phyloP scores from a whole-genome alignment of 2,113 vertebrate genomes.

The Gobio gobio region DNA sequence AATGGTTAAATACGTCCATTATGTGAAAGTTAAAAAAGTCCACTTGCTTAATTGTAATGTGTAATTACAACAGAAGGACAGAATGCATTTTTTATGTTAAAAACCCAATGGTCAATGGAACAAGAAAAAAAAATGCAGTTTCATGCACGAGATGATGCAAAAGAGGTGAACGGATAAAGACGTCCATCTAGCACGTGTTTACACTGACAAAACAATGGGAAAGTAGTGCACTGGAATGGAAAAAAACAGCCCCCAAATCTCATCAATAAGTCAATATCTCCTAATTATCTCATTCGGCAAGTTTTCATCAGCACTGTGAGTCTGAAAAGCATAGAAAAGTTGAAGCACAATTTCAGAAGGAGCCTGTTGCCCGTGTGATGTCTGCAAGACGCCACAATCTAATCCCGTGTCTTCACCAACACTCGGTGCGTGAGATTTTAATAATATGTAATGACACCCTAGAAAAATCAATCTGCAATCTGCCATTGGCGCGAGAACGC shows the following conservation, averaged over 20 bases:
- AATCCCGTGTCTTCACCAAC: constrained; percentile 36
- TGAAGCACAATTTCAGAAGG: not conserved
- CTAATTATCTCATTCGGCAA: not conserved
- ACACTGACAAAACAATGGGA: no score
- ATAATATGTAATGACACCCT: constrained; percentile 75
- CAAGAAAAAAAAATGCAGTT: no score
- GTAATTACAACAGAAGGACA: no score
- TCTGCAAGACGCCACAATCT: constrained; percentile 28
- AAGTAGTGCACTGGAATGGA: no score
- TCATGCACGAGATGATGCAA: no score
- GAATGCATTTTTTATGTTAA: no score
- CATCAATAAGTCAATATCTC: not conserved
- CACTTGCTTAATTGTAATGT: no score
- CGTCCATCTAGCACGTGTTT: no score
- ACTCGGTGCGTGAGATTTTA: constrained; percentile 69
- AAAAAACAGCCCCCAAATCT: not conserved
- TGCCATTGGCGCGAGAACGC: constrained; percentile 65
- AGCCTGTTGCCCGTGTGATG: constrained; percentile 24
- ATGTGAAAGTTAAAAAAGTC: no score
- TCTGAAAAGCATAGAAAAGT: not conserved
- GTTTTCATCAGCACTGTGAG: not conserved
- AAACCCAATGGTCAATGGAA: no score
- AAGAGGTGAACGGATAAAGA: no score
- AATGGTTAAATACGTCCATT: no score
- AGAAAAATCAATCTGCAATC: constrained; percentile 81